phyloP scores from a whole-genome alignment of 1,140 invertebrate species.

The Pogonomyrmex barbatus region DNA sequence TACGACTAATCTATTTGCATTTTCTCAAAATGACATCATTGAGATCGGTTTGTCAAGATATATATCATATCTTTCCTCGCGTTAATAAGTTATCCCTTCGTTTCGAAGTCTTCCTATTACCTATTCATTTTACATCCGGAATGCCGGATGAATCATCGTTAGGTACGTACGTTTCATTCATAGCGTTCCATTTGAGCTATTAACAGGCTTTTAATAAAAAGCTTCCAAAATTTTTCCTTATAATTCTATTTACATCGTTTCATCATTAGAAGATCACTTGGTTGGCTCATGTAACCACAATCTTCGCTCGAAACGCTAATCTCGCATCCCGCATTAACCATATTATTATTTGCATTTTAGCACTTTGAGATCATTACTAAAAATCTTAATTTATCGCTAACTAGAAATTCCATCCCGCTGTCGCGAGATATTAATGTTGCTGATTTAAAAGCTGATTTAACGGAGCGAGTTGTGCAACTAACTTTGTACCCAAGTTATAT shows the following conservation, averaged over 20 bases:
- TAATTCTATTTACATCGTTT: slow-evolving; percentile 30
- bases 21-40: slow-evolving; percentile 19
- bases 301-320: background rate
- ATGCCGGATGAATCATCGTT: slow-evolving; percentile 27
- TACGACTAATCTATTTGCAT: slow-evolving; percentile 3
- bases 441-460: background rate
- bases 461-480: background rate
- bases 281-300: slow-evolving; percentile 30
- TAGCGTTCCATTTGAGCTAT: slow-evolving; percentile 2
- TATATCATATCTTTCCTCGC: slow-evolving; percentile 12
- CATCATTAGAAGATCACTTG: background rate
- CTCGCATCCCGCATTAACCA: slow-evolving; percentile 19
- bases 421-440: background rate
- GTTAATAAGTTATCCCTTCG: background rate
- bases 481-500: background rate
- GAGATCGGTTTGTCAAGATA: background rate
- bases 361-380: slow-evolving; percentile 4
- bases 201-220: slow-evolving; percentile 29
- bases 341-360: background rate
- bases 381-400: slow-evolving; percentile 23
- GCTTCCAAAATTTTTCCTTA: background rate
- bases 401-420: background rate
- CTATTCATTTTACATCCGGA: background rate
- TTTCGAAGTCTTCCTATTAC: background rate
- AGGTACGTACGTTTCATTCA: slow-evolving; percentile 48